Conservation (phyloP, 2,888 invertebrate species). For the Hypselothyrea guttata region DNA sequence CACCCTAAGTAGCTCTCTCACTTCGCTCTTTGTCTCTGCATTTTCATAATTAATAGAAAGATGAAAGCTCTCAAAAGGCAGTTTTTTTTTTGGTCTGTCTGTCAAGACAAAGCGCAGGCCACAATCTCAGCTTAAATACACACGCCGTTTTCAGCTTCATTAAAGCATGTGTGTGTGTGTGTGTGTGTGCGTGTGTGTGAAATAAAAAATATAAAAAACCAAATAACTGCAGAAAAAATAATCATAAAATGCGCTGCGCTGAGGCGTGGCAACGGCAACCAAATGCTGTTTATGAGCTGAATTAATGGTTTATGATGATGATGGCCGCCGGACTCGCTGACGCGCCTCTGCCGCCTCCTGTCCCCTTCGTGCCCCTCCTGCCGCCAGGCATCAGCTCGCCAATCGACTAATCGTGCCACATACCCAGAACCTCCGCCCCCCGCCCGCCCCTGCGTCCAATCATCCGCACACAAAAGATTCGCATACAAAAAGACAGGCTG, state of each 20-base stretch:
- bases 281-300: conserved; percentile 57
- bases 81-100: conserved; percentile 1
- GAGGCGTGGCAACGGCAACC: conserved; percentile 53
- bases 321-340: conserved; percentile 50
- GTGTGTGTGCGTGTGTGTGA: no score
- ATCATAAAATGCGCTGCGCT: conserved; percentile 11
- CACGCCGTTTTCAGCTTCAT: conserved; percentile 24
- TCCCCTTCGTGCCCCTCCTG: no score
- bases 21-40: conserved; percentile 42
- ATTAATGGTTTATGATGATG: conserved; percentile 68
- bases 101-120: conserved; percentile 6
- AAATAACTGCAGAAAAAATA: background rate
- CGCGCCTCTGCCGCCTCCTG: conserved; percentile 24
- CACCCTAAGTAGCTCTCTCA: no score
- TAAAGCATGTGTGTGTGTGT: conserved; percentile 17
- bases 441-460: background rate
- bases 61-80: conserved; percentile 34
- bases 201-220: background rate
- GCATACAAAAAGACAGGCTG: no score
- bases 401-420: conserved; percentile 14
- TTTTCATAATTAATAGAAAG: conserved; percentile 64
- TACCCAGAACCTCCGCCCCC: background rate
- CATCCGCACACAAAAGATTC: background rate
- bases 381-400: conserved; percentile 22
- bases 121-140: conserved; percentile 14